Evolutionary conservation across 2,888 invertebrate species (phyloP), one percentile per base, ranked within the genome.

Genomic region (Parochlus steinenii): DNA sequence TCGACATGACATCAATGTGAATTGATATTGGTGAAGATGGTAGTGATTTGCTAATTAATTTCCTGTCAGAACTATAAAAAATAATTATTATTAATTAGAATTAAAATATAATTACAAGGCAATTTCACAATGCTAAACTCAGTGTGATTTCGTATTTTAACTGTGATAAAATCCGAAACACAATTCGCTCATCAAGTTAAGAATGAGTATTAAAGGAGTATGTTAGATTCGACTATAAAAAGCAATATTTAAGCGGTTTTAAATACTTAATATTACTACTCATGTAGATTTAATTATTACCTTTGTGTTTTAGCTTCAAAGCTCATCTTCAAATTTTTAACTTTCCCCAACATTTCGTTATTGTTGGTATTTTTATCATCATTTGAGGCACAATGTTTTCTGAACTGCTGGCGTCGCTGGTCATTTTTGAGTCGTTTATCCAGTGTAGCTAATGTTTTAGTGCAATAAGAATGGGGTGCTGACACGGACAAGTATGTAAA

Each of bases 241-340:
- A n/a, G n/a, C n/a, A n/a, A n/a, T n/a, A n/a, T n/a, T n/a, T n/a
- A n/a, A n/a, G n/a, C n/a, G n/a, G n/a, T n/a, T n/a, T n/a, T n/a
- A n/a, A n/a, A n/a, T n/a, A n/a, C n/a, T n/a, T n/a, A n/a, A n/a
- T n/a, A n/a, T n/a, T n/a, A n/a, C n/a, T n/a, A n/a, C n/a, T n/a
- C n/a, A n/a, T n/a, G n/a, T n/a, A n/a, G n/a, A n/a, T n/a, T n/a
- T n/a, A n/a, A n/a, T n/a, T n/a, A n/a, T n/a, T n/a, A n/a, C n/a
- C n/a, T n/a, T 46, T 56, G 2, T 67, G 68, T n/a, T 54, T 79
- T 79, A 33, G 86, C 85, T 63, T 89, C 87, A 55, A 87, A 86
- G 55, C 82, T 86, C 54, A 78, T 78, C 57, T 83, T 83, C 46
- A 86, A 69, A 64, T 77, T 81, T 64, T 75, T 74, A 45, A 87